Evolutionary conservation across 1,140 invertebrate genomes (phyloP).

Genomic region (Ylistrum balloti): DNA sequence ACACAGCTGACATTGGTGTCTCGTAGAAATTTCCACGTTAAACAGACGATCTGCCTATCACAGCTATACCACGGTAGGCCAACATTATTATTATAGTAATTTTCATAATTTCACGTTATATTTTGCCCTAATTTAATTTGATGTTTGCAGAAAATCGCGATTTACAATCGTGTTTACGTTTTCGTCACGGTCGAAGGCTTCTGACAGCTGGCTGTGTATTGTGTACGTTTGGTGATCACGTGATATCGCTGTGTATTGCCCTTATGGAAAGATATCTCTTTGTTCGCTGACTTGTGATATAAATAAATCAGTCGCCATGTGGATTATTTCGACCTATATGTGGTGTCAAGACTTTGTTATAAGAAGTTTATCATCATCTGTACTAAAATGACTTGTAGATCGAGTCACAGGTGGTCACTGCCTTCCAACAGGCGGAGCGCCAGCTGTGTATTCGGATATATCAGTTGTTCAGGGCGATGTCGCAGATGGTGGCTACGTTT

Average conservation of each 20-base stretch:
- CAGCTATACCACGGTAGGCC: neutral
- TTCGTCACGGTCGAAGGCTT: slow-evolving; percentile 13
- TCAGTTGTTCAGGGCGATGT: too few relatives aligned
- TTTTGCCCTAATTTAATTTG: neutral
- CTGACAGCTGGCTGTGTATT: slow-evolving; percentile 32
- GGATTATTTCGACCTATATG: neutral
- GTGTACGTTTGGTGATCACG: slow-evolving; percentile 22
- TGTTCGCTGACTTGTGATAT: neutral
- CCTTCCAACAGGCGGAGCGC: too few relatives aligned
- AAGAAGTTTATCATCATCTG: too few relatives aligned
- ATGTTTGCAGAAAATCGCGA: neutral
- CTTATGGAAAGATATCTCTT: slow-evolving; percentile 14
- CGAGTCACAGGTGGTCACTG: too few relatives aligned
- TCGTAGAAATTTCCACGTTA: neutral
- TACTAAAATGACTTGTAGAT: too few relatives aligned
- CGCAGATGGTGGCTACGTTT: too few relatives aligned
- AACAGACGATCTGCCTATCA: neutral
- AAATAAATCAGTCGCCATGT: neutral
- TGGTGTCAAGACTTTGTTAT: too few relatives aligned
- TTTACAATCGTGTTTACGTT: neutral
- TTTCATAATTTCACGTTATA: neutral
- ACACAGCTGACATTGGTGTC: slow-evolving; percentile 2
- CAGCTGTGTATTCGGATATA: too few relatives aligned
- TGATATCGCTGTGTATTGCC: slow-evolving; percentile 7
- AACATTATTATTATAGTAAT: neutral